phyloP scores from a whole-genome alignment of 2,113 vertebrate genomes.

The Odontophorus gujanensis region DNA sequence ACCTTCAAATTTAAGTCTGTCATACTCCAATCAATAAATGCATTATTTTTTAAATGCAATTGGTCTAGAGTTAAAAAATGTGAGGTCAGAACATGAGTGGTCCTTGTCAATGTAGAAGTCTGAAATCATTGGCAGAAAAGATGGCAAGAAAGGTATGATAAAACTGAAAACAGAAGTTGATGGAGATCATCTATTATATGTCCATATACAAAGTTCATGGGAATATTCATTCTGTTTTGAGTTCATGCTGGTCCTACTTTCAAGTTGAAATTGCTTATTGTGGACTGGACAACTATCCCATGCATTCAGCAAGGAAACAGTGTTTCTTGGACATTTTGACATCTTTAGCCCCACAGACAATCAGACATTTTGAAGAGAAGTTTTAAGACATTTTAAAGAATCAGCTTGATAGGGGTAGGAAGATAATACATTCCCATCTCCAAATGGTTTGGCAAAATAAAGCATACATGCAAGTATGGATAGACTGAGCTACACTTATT shows the following conservation, averaged over 20 bases:
- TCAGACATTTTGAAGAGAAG: neutral
- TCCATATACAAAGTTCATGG: neutral
- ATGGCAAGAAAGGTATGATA: neutral
- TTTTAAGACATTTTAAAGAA: neutral
- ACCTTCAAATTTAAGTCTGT: neutral
- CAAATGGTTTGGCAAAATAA: neutral
- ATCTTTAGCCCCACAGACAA: rapidly evolving
- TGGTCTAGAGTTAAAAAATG: neutral
- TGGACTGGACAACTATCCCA: neutral
- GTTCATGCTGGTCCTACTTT: neutral
- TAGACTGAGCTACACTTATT: rapidly evolving
- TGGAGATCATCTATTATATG: neutral
- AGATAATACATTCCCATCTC: neutral
- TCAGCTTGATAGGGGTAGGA: neutral
- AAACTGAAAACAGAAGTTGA: neutral
- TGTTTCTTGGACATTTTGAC: neutral
- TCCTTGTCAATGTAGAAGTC: neutral
- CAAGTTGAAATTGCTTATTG: neutral
- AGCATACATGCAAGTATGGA: neutral
- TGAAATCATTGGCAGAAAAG: neutral
- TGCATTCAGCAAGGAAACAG: rapidly evolving
- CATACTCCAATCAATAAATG: neutral
- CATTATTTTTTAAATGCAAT: neutral
- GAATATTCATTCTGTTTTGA: neutral
- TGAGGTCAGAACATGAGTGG: rapidly evolving